Conservation (phyloP, 2,113 vertebrate genomes). For the Piprites chloris region DNA sequence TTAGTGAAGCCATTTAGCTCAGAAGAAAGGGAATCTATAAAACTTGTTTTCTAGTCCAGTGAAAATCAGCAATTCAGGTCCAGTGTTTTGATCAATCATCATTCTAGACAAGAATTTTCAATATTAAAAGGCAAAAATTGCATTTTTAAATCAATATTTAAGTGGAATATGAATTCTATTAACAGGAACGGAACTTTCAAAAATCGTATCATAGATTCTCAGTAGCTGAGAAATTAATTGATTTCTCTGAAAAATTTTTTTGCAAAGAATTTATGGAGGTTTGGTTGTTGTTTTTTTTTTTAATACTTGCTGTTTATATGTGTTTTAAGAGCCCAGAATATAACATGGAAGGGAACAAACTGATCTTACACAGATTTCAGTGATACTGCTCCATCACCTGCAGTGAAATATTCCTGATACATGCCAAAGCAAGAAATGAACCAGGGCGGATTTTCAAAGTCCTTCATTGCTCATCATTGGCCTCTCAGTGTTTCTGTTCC, state of each 20-base stretch:
- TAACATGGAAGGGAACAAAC: neutral
- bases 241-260: neutral
- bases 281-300: fast-evolving
- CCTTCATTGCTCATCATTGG: neutral
- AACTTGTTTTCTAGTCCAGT: neutral
- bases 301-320: neutral
- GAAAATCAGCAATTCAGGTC: neutral
- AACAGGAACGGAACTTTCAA: neutral
- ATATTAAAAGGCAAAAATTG: neutral
- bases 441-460: neutral
- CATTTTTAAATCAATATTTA: neutral
- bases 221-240: neutral
- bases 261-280: neutral
- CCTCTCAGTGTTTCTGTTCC: neutral
- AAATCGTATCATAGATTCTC: neutral
- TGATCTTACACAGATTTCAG: neutral
- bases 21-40: neutral
- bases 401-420: neutral
- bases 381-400: neutral
- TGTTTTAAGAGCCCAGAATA: neutral
- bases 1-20: neutral
- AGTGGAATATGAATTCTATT: neutral
- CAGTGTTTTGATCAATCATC: neutral
- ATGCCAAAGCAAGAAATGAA: neutral
- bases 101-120: neutral